Evolutionary conservation across 2,113 vertebrate species (phyloP).

Genomic region (Protomyctophum bolini): DNA sequence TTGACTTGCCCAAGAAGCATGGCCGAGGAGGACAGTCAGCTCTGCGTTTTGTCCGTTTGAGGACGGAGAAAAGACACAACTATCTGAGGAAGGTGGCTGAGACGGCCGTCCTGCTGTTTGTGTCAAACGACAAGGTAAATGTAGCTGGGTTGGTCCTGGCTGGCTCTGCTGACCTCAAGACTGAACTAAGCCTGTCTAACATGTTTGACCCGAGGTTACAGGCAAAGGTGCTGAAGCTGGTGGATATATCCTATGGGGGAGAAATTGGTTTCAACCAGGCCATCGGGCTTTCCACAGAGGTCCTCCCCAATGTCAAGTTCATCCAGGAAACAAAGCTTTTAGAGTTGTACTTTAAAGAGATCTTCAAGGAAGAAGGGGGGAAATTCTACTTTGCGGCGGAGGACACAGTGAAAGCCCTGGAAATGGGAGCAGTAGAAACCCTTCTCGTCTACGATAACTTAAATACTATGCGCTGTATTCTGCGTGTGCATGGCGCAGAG

Average conservation of each 20-base stretch:
- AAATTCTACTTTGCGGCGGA: slow-evolving; percentile 99
- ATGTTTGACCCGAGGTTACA: slow-evolving; percentile 99
- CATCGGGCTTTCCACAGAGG: slow-evolving; percentile 97
- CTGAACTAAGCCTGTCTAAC: slow-evolving; percentile 97
- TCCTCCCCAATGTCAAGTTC: slow-evolving; percentile 99
- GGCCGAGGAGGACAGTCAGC: slow-evolving; percentile 98
- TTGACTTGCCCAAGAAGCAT: slow-evolving; percentile 99
- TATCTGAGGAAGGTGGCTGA: slow-evolving; percentile 98
- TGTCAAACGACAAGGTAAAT: slow-evolving; percentile 98
- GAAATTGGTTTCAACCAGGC: slow-evolving; percentile 99
- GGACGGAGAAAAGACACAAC: slow-evolving; percentile 99
- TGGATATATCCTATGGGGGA: slow-evolving; percentile 98
- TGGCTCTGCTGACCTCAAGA: slow-evolving; percentile 98
- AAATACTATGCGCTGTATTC: slow-evolving; percentile 98
- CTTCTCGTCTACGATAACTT: slow-evolving; percentile 99
- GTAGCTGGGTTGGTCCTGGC: slow-evolving; percentile 97
- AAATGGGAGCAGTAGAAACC: slow-evolving; percentile 99
- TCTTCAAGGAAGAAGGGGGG: slow-evolving; percentile 94
- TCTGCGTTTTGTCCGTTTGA: slow-evolving; percentile 95
- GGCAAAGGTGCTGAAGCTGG: slow-evolving; percentile 97
- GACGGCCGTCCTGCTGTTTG: slow-evolving; percentile 96
- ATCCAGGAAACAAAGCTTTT: slow-evolving; percentile 99
- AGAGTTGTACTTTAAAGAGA: slow-evolving; percentile 98
- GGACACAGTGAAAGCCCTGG: slow-evolving; percentile 97
- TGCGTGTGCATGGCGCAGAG: slow-evolving; percentile 95